phyloP scores from a whole-genome alignment of 2,797 vertebrate species.

The Halcyon badia region DNA sequence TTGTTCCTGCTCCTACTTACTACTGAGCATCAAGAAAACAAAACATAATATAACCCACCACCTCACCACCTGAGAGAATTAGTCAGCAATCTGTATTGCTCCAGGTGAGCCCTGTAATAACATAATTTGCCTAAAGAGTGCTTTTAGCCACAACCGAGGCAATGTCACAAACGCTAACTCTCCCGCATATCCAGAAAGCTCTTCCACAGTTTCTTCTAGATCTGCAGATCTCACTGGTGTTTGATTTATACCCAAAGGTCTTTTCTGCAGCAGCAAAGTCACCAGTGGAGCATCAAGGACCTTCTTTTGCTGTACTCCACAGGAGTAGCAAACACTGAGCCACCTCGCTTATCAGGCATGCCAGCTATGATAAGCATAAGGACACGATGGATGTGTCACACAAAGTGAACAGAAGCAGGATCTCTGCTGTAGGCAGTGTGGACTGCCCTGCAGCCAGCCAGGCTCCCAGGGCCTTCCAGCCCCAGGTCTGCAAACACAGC shows the following conservation, averaged over 20 bases:
- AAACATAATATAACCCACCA: background rate
- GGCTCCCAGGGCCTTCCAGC: background rate
- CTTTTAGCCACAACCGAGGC: background rate
- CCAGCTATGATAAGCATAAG: background rate
- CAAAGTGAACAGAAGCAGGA: background rate
- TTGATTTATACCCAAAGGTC: background rate
- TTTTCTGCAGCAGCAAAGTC: background rate
- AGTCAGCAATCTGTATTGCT: background rate
- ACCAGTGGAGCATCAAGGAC: background rate
- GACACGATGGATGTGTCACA: background rate
- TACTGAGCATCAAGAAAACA: background rate
- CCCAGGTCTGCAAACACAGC: fast-evolving
- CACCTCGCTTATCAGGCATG: background rate
- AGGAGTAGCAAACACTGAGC: background rate
- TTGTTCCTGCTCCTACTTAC: background rate
- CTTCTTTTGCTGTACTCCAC: background rate
- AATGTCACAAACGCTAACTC: background rate
- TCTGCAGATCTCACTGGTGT: background rate
- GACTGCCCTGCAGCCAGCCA: fast-evolving
- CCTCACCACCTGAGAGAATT: background rate
- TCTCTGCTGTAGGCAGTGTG: fast-evolving
- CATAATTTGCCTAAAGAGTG: background rate
- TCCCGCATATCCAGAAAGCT: fast-evolving
- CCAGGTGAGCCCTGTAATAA: background rate
- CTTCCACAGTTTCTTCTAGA: background rate